Conservation (phyloP, 2,113 vertebrate genomes). For the Pelobates fuscus region DNA sequence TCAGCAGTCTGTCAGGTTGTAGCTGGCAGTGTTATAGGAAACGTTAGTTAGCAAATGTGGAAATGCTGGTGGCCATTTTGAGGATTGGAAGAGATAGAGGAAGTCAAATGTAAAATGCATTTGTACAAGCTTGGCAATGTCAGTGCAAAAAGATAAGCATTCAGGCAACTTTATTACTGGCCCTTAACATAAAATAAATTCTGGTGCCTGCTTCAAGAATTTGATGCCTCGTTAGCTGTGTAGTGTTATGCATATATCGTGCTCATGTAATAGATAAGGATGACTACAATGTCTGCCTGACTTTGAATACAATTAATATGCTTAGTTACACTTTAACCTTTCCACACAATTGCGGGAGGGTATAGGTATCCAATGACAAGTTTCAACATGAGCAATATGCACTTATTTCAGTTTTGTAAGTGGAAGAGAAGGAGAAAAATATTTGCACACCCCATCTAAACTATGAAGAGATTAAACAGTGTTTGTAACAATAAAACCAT, state of each 20-base stretch:
- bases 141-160: conserved; percentile 41
- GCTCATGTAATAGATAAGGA: too few species aligned
- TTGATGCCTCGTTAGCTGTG: conserved; percentile 17
- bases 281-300: too few species aligned
- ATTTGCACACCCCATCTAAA: rapidly evolving
- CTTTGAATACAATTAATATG: too few species aligned
- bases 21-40: conserved; percentile 16
- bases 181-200: conserved; percentile 43
- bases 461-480: too few species aligned
- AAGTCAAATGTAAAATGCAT: not conserved
- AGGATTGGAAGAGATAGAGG: too few species aligned
- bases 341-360: too few species aligned
- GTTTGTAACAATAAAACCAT: conserved; percentile 67
- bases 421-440: too few species aligned
- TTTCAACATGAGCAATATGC: too few species aligned
- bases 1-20: not conserved
- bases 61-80: not conserved
- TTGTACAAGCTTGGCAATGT: conserved; percentile 30
- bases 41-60: not conserved
- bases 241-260: conserved; percentile 35
- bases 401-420: too few species aligned
- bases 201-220: conserved; percentile 22
- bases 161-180: conserved; percentile 41
- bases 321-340: too few species aligned
- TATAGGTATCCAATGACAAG: too few species aligned